These are phyloP conservation scores for Leptonema lineaticorne DNA, from an alignment of 1,140 invertebrate genomes.

Conservation along the genomic window DNA sequence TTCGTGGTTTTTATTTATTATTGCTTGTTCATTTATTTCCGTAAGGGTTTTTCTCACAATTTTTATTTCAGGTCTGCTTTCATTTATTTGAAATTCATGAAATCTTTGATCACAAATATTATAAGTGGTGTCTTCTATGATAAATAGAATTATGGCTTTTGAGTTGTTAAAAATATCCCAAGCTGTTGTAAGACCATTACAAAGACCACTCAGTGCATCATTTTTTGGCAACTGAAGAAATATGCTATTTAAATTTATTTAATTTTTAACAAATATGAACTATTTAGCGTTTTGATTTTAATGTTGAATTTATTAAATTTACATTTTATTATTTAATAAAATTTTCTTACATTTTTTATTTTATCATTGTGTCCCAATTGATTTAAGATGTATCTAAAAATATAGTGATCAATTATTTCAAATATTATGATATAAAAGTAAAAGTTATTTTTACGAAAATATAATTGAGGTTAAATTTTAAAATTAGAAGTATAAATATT, in stretches of 20 bases:
- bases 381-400: slow-evolving; percentile 37
- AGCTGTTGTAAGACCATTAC: slow-evolving; percentile 72
- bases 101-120: slow-evolving; percentile 89
- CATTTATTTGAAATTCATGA: slow-evolving; percentile 82
- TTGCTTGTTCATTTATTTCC: slow-evolving; percentile 59
- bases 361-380: slow-evolving; percentile 38
- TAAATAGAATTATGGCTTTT: slow-evolving; percentile 76
- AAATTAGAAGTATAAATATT: too few species aligned
- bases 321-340: not conserved
- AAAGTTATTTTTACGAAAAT: too few species aligned
- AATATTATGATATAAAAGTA: too few species aligned
- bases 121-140: slow-evolving; percentile 85
- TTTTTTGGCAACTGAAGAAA: slow-evolving; percentile 75
- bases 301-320: not conserved
- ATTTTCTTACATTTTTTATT: slow-evolving; percentile 37
- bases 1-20: slow-evolving; percentile 61
- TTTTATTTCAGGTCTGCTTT: slow-evolving; percentile 69
- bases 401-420: too few species aligned
- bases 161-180: slow-evolving; percentile 73
- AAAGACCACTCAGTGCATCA: slow-evolving; percentile 68
- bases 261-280: too few species aligned
- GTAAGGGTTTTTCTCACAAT: slow-evolving; percentile 72
- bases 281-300: too few species aligned
- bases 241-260: too few species aligned
- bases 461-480: too few species aligned